Percentiles rank a stretch among this genome's conserved stretches.
Conservation (phyloP, 2,888 invertebrate species). For the Strigamia transsilvanica region DNA sequence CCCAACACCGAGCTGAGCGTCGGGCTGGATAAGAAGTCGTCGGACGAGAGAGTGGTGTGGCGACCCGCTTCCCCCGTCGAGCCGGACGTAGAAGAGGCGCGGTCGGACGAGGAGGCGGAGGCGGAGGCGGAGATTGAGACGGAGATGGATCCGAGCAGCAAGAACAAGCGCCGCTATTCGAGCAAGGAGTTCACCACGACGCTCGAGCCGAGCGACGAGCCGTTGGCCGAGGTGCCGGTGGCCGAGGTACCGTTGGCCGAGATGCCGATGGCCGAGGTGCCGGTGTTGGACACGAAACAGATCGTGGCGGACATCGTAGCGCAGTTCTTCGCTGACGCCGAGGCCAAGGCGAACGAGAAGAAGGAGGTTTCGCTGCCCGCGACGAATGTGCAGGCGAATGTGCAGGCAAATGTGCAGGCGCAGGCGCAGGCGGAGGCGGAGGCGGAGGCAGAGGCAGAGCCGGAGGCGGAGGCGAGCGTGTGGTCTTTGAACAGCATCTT, state of each 20-base stretch:
- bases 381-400: not conserved
- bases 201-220: no score
- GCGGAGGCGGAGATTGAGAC: not conserved
- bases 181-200: not conserved
- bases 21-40: no score
- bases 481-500: not conserved
- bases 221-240: not conserved
- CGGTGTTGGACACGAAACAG: not conserved
- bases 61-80: not conserved
- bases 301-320: slow-evolving; percentile 7
- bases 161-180: not conserved
- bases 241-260: not conserved
- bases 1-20: not conserved
- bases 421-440: not conserved
- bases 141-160: not conserved
- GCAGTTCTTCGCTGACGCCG: slow-evolving; percentile 6
- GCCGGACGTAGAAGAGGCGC: not conserved
- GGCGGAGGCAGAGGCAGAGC: no score
- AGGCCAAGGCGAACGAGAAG: not conserved
- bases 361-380: not conserved
- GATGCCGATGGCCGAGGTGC: no score
- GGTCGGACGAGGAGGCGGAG: not conserved
- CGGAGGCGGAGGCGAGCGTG: not conserved
- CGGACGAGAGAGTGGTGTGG: not conserved
- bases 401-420: no score